phyloP scores from a whole-genome alignment of 2,888 invertebrate genomes.

The Nephrotoma guestfalica region DNA sequence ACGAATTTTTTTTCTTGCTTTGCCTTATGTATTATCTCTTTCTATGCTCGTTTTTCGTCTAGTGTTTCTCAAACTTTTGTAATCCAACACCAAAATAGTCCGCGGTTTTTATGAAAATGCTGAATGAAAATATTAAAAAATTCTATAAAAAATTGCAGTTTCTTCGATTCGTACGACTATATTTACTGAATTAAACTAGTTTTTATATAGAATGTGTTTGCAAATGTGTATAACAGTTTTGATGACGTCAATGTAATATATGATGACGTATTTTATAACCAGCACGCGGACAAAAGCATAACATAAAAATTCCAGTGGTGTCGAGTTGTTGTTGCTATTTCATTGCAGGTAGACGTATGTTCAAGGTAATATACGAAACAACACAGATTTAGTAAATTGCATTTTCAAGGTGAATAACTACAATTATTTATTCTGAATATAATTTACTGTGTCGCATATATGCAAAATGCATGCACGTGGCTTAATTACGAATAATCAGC shows the following conservation, averaged over 20 bases:
- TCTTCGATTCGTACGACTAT: not conserved
- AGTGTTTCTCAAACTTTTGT: not conserved
- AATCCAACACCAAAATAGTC: not conserved
- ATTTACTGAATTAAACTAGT: not conserved
- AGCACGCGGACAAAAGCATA: not conserved
- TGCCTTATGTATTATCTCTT: not conserved
- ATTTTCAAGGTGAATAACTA: not conserved
- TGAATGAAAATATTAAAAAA: not conserved
- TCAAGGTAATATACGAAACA: not conserved
- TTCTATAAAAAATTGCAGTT: not conserved
- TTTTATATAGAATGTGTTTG: not conserved
- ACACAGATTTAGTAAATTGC: not conserved
- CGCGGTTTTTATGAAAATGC: not conserved
- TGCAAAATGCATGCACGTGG: not conserved
- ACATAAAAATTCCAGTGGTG: not conserved
- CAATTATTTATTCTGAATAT: not conserved
- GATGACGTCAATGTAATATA: not conserved
- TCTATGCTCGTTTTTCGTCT: not conserved
- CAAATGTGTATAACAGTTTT: not conserved
- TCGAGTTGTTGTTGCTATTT: not conserved
- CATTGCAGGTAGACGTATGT: not conserved
- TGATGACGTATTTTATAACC: not conserved
- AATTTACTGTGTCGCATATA: not conserved
- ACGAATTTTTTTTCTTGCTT: not conserved
- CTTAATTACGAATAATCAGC: not conserved